Evolutionary conservation across 2,888 invertebrate genomes (phyloP).

Genomic region (Bombylius discolor): DNA sequence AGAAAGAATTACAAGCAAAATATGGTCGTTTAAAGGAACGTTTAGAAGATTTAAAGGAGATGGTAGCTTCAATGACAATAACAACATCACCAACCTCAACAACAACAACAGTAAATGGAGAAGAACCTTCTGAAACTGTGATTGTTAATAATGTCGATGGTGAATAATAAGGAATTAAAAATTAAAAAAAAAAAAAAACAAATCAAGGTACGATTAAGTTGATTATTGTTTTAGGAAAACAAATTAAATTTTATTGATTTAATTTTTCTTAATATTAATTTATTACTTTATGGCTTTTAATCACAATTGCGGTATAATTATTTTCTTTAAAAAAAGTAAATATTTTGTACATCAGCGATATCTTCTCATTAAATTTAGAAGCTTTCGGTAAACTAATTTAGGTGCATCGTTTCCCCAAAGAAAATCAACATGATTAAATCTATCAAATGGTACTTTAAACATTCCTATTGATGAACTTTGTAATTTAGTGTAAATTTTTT

Average conservation of each 20-base stretch:
- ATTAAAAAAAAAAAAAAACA: too few species aligned
- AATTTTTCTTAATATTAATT: too few species aligned
- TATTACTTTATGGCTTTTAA: neutral
- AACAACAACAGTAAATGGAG: neutral
- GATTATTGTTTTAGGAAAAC: too few species aligned
- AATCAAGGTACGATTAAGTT: too few species aligned
- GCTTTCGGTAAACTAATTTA: slow-evolving; percentile 43
- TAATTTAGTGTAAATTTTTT: slow-evolving; percentile 6
- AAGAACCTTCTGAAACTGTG: neutral
- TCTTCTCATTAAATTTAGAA: slow-evolving; percentile 29
- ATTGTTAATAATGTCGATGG: neutral
- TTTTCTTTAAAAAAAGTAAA: neutral
- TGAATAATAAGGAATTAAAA: neutral
- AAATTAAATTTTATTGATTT: too few species aligned
- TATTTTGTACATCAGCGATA: neutral
- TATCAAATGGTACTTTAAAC: slow-evolving; percentile 45
- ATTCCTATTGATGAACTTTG: slow-evolving; percentile 34
- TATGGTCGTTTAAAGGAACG: slow-evolving; percentile 64
- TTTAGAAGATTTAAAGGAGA: slow-evolving; percentile 36
- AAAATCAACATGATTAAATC: slow-evolving; percentile 64
- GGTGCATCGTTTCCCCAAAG: slow-evolving; percentile 51
- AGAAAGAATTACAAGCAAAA: slow-evolving; percentile 71
- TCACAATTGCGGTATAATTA: neutral
- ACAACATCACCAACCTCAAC: too few species aligned
- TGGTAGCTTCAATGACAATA: neutral